Percentiles rank a stretch among this genome's conserved stretches.
Conservation (phyloP, 2,888 invertebrate species). For the Eupithecia subfuscata region DNA sequence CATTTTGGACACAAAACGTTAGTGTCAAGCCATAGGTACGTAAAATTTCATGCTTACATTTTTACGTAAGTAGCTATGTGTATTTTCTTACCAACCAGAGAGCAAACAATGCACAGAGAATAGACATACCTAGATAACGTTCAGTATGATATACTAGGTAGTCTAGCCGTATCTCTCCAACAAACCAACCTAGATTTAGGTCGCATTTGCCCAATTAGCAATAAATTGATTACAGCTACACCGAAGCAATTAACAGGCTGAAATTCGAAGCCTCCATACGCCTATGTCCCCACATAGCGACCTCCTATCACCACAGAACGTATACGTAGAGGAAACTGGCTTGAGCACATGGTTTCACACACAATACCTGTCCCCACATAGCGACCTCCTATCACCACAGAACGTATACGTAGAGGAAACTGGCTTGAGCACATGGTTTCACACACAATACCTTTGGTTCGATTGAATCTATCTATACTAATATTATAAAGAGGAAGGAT, state of each 20-base stretch:
- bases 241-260: conserved; percentile 33
- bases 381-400: neutral
- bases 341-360: neutral
- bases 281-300: neutral
- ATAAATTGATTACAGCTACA: conserved; percentile 35
- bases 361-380: neutral
- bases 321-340: neutral
- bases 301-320: neutral
- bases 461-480: no score
- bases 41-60: no score
- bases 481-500: no score
- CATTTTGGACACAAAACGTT: no score
- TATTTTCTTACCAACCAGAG: neutral
- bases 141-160: neutral
- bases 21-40: no score
- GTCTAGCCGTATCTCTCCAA: neutral
- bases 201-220: conserved; percentile 32
- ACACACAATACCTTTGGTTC: neutral
- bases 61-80: no score
- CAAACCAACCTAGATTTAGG: conserved; percentile 28
- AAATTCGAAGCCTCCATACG: conserved; percentile 22
- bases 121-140: neutral
- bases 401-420: neutral
- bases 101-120: neutral
- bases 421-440: neutral